Conservation (phyloP, 92 coral and sea anemone species). For the Epizoanthus illoricatus region DNA sequence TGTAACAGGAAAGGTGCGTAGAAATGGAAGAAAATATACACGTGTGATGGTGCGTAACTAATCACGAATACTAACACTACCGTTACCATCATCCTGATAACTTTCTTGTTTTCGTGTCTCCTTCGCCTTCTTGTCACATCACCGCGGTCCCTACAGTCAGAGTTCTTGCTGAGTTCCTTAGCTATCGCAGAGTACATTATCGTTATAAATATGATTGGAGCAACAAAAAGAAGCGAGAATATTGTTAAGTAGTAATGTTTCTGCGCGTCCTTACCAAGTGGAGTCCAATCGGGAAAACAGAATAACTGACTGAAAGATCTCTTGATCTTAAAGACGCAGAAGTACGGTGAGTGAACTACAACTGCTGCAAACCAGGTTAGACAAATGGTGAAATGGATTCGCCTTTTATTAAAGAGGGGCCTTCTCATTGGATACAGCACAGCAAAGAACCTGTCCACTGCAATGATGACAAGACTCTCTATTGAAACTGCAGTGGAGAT, state of each 20-base stretch:
- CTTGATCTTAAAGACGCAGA: not conserved
- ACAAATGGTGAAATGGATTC: not conserved
- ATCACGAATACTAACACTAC: too few relatives aligned
- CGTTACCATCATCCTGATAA: too few relatives aligned
- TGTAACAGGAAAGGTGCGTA: not conserved
- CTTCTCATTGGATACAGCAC: not conserved
- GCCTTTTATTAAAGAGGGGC: not conserved
- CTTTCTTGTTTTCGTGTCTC: not conserved
- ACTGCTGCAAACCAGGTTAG: not conserved
- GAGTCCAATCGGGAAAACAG: not conserved
- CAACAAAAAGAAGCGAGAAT: not conserved
- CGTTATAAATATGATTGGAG: not conserved
- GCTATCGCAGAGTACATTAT: too few relatives aligned
- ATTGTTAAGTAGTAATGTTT: not conserved
- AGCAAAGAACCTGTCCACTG: slow-evolving; percentile 4
- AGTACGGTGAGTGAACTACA: slow-evolving; percentile 3
- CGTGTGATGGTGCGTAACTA: not conserved
- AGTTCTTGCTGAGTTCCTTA: not conserved
- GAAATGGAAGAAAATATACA: not conserved
- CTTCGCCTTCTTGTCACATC: not conserved
- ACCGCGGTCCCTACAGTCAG: not conserved
- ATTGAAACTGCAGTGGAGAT: not conserved
- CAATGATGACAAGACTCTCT: not conserved
- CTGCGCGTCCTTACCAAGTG: not conserved
- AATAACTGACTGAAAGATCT: not conserved